Evolutionary conservation across 2,797 vertebrate species (phyloP).

Genomic region (Spatula versicolor): DNA sequence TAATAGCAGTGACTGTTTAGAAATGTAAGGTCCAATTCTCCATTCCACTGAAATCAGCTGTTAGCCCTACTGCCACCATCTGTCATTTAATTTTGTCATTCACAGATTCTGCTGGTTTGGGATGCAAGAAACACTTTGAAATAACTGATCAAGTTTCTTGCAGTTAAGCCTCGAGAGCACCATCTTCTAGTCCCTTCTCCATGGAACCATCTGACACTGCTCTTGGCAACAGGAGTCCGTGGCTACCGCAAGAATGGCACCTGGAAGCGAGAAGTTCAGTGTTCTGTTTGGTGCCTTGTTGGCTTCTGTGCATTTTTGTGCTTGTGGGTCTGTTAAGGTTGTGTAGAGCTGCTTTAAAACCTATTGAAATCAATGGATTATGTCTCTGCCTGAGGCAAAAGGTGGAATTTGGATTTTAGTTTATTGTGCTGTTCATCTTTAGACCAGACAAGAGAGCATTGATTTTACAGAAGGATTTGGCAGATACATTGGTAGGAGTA

Average conservation of each 20-base stretch:
- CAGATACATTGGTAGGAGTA: rapidly evolving
- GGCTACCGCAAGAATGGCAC: not conserved
- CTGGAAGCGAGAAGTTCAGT: not conserved
- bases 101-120: not conserved
- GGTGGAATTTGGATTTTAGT: not conserved
- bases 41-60: not conserved
- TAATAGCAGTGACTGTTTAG: not conserved
- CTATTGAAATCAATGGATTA: not conserved
- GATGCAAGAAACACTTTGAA: not conserved
- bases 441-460: rapidly evolving
- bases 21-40: not conserved
- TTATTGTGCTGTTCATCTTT: not conserved
- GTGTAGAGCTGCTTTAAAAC: not conserved
- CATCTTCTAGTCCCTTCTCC: not conserved
- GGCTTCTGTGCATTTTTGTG: not conserved
- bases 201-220: not conserved
- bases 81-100: not conserved
- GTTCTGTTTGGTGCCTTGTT: not conserved
- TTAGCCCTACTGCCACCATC: not conserved
- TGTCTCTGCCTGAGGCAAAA: not conserved
- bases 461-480: not conserved
- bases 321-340: not conserved
- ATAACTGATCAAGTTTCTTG: not conserved
- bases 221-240: not conserved
- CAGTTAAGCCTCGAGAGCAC: not conserved